Evolutionary conservation across 1,140 invertebrate species (phyloP).

Genomic region (Drosophila mojavensis): DNA sequence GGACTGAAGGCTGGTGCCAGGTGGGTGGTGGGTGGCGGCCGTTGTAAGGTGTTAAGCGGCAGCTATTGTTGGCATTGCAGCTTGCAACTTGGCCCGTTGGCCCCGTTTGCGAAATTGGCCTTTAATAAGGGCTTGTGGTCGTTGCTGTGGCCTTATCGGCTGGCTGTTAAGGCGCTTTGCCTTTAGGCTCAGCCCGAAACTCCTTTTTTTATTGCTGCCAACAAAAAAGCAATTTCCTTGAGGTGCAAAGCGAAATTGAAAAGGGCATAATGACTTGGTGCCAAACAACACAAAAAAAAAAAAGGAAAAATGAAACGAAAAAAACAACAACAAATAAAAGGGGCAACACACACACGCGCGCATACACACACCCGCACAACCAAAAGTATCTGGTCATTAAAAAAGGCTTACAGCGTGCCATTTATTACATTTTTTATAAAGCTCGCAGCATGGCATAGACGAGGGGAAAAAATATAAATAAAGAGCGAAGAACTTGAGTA

Average conservation of each 20-base stretch:
- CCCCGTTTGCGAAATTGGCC: constrained; percentile 40
- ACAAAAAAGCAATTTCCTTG: constrained; percentile 75
- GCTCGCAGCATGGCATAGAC: constrained; percentile 34
- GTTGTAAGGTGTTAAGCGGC: constrained; percentile 60
- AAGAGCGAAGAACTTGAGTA: constrained; percentile 12
- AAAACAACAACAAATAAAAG: constrained; percentile 21
- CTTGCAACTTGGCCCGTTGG: constrained; percentile 18
- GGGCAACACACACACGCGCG: not conserved
- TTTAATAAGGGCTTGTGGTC: constrained; percentile 73
- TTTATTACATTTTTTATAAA: constrained; percentile 72
- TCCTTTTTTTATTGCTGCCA: constrained; percentile 66
- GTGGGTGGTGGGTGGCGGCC: not conserved
- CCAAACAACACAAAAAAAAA: constrained; percentile 19
- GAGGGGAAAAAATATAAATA: constrained; percentile 20
- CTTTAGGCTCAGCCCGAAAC: constrained; percentile 40
- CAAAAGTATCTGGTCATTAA: constrained; percentile 69
- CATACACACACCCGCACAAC: constrained; percentile 16
- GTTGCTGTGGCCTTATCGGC: constrained; percentile 15
- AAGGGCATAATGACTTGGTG: constrained; percentile 71
- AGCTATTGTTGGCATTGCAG: constrained; percentile 36
- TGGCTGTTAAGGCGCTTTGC: constrained; percentile 35
- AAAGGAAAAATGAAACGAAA: not conserved
- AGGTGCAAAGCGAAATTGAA: constrained; percentile 76
- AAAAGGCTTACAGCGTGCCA: constrained; percentile 71
- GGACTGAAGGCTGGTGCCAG: too few species aligned